These are phyloP conservation scores for Xestobium rufovillosum DNA, from an alignment of 2,888 invertebrate genomes.

Conservation along the genomic window DNA sequence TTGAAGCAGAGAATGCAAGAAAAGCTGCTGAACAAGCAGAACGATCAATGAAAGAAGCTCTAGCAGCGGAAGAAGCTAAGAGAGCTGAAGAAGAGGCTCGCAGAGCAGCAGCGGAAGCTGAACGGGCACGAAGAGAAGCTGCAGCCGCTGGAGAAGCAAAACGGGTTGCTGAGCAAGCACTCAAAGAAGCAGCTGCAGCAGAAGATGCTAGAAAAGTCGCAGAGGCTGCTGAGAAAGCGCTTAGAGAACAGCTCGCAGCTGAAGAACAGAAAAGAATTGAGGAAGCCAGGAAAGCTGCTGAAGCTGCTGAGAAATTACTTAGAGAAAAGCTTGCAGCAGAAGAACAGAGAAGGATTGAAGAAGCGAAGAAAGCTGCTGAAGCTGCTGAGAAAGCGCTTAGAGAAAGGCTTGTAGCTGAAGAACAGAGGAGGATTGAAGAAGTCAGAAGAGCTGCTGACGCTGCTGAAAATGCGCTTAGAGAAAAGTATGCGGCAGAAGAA, in stretches of 20 bases:
- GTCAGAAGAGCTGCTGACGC: neutral
- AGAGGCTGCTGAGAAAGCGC: too few relatives aligned
- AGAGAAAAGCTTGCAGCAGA: conserved; percentile 24
- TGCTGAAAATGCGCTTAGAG: too few relatives aligned
- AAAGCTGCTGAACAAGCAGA: conserved; percentile 43
- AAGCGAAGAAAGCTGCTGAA: conserved; percentile 19
- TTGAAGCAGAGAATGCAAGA: conserved; percentile 40
- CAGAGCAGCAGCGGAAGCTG: conserved; percentile 17
- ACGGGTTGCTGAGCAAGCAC: conserved; percentile 26
- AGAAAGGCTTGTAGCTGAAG: neutral
- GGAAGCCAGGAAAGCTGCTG: conserved; percentile 25
- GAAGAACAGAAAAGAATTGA: conserved; percentile 24
- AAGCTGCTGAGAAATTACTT: conserved; percentile 16
- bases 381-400: conserved; percentile 25
- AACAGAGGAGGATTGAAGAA: too few relatives aligned
- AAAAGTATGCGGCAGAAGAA: conserved; percentile 26
- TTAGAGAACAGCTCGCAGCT: too few relatives aligned
- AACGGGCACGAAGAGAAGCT: conserved; percentile 23
- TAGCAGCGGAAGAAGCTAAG: conserved; percentile 14
- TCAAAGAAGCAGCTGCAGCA: conserved; percentile 32
- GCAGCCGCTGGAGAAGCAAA: conserved; percentile 28
- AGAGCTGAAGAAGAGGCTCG: neutral
- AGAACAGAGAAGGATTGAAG: conserved; percentile 18
- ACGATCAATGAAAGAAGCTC: conserved; percentile 26
- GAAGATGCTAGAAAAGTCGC: conserved; percentile 25